These are phyloP conservation scores for Parazoanthus darwini DNA, from an alignment of 92 coral and sea anemone genomes.

Conservation along the genomic window DNA sequence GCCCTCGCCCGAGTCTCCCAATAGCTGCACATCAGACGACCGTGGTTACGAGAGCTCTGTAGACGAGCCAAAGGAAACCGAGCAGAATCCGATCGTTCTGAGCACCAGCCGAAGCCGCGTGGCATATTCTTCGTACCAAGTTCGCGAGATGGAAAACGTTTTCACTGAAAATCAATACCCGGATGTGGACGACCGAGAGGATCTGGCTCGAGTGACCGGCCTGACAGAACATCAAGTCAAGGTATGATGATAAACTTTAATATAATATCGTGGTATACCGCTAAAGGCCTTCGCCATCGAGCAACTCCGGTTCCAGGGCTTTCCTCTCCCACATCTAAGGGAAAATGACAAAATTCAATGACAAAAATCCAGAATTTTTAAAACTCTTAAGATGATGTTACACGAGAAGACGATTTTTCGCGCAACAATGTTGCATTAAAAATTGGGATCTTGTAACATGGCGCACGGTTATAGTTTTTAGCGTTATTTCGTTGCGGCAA, in stretches of 20 bases:
- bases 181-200: constrained; percentile 39
- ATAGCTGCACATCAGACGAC: constrained; percentile 39
- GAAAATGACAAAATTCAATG: no score
- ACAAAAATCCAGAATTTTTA: no score
- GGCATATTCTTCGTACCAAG: constrained; percentile 41
- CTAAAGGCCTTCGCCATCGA: no score
- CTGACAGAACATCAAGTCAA: constrained; percentile 38
- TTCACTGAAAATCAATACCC: constrained; percentile 42
- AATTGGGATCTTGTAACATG: no score
- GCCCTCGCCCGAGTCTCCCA: constrained; percentile 25
- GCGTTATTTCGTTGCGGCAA: no score
- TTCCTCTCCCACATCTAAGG: no score
- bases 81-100: constrained; percentile 23
- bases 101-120: constrained; percentile 44
- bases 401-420: no score
- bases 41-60: constrained; percentile 40
- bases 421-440: no score
- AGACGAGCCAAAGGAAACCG: constrained; percentile 30
- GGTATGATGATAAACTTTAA: neutral
- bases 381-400: no score
- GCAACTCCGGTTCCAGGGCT: no score
- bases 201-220: constrained; percentile 12
- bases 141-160: constrained; percentile 38
- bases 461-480: no score
- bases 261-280: no score